Evolutionary conservation across 1,140 invertebrate genomes (phyloP).

Genomic region (Lordiphosa collinella): DNA sequence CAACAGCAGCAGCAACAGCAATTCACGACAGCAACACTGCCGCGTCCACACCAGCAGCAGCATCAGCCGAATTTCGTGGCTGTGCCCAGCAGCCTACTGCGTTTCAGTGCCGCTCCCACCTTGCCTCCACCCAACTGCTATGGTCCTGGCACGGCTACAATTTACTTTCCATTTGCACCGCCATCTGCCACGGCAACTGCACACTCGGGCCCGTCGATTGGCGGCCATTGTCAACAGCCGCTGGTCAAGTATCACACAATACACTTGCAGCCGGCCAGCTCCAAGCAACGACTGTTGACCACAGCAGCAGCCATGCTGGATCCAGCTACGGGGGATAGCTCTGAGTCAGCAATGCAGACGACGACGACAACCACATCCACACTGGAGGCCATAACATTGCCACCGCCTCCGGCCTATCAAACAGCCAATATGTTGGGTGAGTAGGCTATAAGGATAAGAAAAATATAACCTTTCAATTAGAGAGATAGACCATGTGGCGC

Average conservation of each 20-base stretch:
- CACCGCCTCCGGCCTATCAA: constrained; percentile 74
- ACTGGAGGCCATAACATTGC: constrained; percentile 54
- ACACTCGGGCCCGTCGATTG: not conserved
- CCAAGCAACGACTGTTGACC: constrained; percentile 52
- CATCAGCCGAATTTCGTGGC: constrained; percentile 60
- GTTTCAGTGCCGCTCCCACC: constrained; percentile 37
- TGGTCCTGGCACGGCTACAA: constrained; percentile 61
- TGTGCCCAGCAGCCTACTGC: constrained; percentile 70
- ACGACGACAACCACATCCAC: constrained; percentile 46
- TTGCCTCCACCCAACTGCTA: constrained; percentile 67
- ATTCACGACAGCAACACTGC: constrained; percentile 59
- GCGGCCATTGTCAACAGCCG: constrained; percentile 42
- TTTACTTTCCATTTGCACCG: constrained; percentile 72
- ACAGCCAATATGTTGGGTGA: constrained; percentile 75
- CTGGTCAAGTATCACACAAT: constrained; percentile 78
- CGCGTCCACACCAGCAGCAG: constrained; percentile 56
- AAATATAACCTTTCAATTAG: constrained; percentile 11
- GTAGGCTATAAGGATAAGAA: constrained; percentile 11
- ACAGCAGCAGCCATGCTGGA: constrained; percentile 6
- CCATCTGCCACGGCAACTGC: constrained; percentile 29
- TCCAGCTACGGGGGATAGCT: not conserved
- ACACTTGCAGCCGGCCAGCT: constrained; percentile 67
- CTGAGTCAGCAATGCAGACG: constrained; percentile 17
- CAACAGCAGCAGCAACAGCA: constrained; percentile 52
- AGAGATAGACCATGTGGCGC: no score